Evolutionary conservation across 2,888 invertebrate genomes (phyloP), one percentile per base, ranked within the genome.

Genomic region (Gisinianus flammeolus): DNA sequence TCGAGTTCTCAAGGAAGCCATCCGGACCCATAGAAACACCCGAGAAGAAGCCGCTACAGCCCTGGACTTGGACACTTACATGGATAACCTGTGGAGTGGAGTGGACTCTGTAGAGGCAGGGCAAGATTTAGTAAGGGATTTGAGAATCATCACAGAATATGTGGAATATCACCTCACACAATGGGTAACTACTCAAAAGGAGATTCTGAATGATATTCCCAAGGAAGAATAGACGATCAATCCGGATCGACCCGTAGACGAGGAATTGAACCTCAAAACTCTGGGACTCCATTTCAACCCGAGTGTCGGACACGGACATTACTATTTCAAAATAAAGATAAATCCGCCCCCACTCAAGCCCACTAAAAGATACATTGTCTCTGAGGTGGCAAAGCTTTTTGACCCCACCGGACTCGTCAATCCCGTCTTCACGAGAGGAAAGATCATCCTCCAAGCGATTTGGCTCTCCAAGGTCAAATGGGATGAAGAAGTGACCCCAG

Each of bases 1-100:
- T 81, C 81, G 12, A 77, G 83, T n/a, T 77, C 79, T n/a, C 70
- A 85, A 26, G 82, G 77, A 19, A 76, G 82, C 16, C 83, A 85
- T n/a, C n/a, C n/a, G n/a, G n/a, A n/a, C n/a, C n/a, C n/a, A n/a
- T n/a, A n/a, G n/a, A n/a, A n/a, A n/a, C n/a, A n/a, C n/a, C n/a
- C n/a, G n/a, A n/a, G n/a, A n/a, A n/a, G n/a, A n/a, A n/a, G n/a
- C n/a, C n/a, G n/a, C 44, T 16, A 44, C 44, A 16, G 44, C 44
- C 19, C 44, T 44, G 12, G 12, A 4, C 19, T 12, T 44, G 2
- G 8, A 44, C 2, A 4, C 44, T 44, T 19, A 2, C 16, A 35
- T 5, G 12, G 19, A 44, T 44, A 44, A 16, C 44, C 44, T 16
- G 44, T 2, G 2, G 16, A 44, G 44, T 44, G 8, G 8, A 44